A percentile compares a stretch with the other conserved stretches of the same genome.
These are phyloP conservation scores for Canis aureus DNA, from an alignment of 2,113 vertebrate genomes.

Conservation along the genomic window DNA sequence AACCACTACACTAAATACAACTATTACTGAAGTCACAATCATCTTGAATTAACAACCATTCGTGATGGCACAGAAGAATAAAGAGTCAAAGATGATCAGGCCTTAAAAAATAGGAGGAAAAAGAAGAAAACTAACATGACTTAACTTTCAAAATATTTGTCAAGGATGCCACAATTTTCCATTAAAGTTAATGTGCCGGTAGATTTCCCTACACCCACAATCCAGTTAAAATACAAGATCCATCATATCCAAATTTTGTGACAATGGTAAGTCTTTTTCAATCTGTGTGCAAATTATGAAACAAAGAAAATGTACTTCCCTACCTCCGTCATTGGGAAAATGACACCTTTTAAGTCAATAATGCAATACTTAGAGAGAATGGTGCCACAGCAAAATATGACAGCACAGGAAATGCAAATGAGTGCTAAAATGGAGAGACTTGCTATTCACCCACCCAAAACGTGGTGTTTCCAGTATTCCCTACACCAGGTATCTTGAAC, in stretches of 20 bases:
- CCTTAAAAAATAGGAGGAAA: slow-evolving; percentile 47
- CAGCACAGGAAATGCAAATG: slow-evolving; percentile 78
- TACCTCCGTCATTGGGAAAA: slow-evolving; percentile 83
- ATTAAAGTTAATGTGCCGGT: slow-evolving; percentile 82
- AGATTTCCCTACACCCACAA: slow-evolving; percentile 79
- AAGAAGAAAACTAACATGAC: slow-evolving; percentile 78
- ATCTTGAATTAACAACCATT: slow-evolving; percentile 19
- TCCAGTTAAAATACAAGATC: slow-evolving; percentile 75
- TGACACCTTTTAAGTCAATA: slow-evolving; percentile 85
- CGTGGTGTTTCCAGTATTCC: slow-evolving; percentile 53
- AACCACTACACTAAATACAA: slow-evolving; percentile 4
- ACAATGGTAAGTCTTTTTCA: slow-evolving; percentile 75
- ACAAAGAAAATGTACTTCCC: slow-evolving; percentile 82
- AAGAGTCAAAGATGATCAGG: slow-evolving; percentile 65
- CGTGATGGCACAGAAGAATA: neutral
- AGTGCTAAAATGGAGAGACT: slow-evolving; percentile 72
- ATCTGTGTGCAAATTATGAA: slow-evolving; percentile 83
- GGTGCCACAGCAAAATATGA: slow-evolving; percentile 81
- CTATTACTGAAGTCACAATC: neutral
- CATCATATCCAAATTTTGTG: slow-evolving; percentile 76
- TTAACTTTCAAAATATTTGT: slow-evolving; percentile 82
- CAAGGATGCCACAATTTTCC: slow-evolving; percentile 75
- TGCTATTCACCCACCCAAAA: slow-evolving; percentile 60
- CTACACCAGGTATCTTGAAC: slow-evolving; percentile 71
- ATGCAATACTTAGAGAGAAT: slow-evolving; percentile 82